Percentiles rank a stretch among this genome's conserved stretches.
phyloP scores from a whole-genome alignment of 2,113 vertebrate species.

The Anhinga anhinga region DNA sequence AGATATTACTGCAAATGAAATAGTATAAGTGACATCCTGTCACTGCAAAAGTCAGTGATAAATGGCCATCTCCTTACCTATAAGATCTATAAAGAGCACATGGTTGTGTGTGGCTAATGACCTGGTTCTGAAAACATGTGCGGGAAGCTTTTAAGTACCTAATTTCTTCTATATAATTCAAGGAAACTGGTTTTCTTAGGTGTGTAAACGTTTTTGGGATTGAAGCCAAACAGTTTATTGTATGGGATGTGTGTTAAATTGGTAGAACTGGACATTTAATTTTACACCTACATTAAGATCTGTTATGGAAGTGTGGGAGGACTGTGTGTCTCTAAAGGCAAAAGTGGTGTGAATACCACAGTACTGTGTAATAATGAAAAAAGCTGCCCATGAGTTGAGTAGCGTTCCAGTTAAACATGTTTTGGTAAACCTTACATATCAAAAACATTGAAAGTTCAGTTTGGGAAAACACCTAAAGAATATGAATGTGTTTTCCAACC shows the following conservation, averaged over 20 bases:
- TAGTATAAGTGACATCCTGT: background rate
- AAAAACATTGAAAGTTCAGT: background rate
- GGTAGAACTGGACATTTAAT: background rate
- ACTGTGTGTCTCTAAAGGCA: background rate
- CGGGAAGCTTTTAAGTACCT: background rate
- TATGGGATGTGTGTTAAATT: background rate
- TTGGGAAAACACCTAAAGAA: background rate
- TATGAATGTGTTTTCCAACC: background rate
- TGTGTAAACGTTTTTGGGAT: background rate
- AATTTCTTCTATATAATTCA: background rate
- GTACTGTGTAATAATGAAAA: background rate
- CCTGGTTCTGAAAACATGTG: background rate
- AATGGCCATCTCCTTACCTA: background rate
- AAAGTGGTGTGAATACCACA: background rate
- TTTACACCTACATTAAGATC: background rate
- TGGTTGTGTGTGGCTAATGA: background rate
- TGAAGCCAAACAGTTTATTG: background rate
- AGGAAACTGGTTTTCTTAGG: background rate
- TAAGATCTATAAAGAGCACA: background rate
- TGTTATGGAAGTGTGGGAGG: background rate
- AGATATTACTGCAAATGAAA: background rate
- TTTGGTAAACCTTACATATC: background rate
- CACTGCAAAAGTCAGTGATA: background rate
- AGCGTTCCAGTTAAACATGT: background rate
- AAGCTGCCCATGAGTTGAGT: background rate